Base-by-base conservation (phyloP, 1,140 invertebrate genomes). In the Drosophila lacertosa region DNA sequence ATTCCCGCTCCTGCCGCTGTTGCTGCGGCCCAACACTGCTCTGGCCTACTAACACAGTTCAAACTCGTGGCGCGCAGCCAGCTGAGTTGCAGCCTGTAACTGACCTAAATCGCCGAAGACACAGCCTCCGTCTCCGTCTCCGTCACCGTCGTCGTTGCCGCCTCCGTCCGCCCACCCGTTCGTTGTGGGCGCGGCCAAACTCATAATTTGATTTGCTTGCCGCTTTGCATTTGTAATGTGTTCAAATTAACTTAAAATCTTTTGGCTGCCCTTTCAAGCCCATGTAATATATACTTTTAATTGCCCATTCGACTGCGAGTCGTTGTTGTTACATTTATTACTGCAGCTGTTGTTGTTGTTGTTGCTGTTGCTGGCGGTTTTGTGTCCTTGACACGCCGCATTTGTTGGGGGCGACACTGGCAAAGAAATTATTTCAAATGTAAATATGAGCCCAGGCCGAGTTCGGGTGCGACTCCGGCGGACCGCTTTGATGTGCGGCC, bases 101-200 rank as follows among this genome's bases (percentile, higher is more conserved):
- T 86, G 80, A 88, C 81, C 81, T 50, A 88, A 88, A 88, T 86
- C 59, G 18, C 20, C 58, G 80, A 79, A n/a, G n/a, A n/a, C n/a
- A n/a, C n/a, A n/a, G n/a, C n/a, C n/a, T n/a, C n/a, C n/a, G n/a
- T n/a, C n/a, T n/a, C n/a, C n/a, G n/a, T n/a, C n/a, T n/a, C n/a
- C n/a, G n/a, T n/a, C n/a, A n/a, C n/a, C n/a, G n/a, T n/a, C n/a
- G n/a, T n/a, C n/a, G n/a, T n/a, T n/a, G n/a, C n/a, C n/a, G n/a
- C n/a, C n/a, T n/a, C n/a, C n/a, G n/a, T n/a, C n/a, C n/a, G n/a
- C n/a, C n/a, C 75, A 65, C 78, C 75, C 15, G 44, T 13, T 18
- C 32, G 37, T 64, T 53, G 51, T 47, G 57, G 70, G 55, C 57
- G 18, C 53, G 40, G 45, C 15, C 20, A 32, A 44, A 47, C 22